Conservation (phyloP, 2,113 vertebrate species). For the Rallus limicola region DNA sequence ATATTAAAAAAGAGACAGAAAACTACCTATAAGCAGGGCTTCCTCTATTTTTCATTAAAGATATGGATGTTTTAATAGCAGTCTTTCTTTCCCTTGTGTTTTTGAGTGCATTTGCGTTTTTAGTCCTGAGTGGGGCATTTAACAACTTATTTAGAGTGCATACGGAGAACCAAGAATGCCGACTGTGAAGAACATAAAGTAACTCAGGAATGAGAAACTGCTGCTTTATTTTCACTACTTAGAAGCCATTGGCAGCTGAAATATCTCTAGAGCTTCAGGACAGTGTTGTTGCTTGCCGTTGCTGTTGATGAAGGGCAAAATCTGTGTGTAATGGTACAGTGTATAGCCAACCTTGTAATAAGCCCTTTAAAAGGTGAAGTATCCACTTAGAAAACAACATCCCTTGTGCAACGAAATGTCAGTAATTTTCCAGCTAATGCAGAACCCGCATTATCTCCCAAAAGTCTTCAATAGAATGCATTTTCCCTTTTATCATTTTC, state of each 20-base stretch:
- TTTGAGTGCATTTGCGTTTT: neutral
- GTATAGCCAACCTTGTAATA: constrained; percentile 52
- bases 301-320: constrained; percentile 64
- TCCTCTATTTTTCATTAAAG: neutral
- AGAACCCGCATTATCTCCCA: constrained; percentile 30
- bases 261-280: neutral
- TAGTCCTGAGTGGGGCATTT: neutral
- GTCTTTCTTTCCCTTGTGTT: neutral
- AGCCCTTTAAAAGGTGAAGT: constrained; percentile 71
- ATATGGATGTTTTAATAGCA: neutral
- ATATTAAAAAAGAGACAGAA: neutral
- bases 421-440: constrained; percentile 65
- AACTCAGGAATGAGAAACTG: neutral
- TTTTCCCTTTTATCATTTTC: constrained; percentile 15
- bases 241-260: neutral
- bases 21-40: neutral
- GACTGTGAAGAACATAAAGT: neutral
- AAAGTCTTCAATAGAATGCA: neutral
- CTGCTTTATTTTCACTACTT: neutral
- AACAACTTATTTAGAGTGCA: neutral
- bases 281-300: constrained; percentile 26
- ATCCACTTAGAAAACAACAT: constrained; percentile 64
- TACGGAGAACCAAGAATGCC: neutral
- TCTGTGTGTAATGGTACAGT: constrained; percentile 16
- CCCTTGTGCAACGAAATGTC: constrained; percentile 55